Evolutionary conservation across 2,797 vertebrate genomes (phyloP).

Genomic region (Darevskia nairensis): DNA sequence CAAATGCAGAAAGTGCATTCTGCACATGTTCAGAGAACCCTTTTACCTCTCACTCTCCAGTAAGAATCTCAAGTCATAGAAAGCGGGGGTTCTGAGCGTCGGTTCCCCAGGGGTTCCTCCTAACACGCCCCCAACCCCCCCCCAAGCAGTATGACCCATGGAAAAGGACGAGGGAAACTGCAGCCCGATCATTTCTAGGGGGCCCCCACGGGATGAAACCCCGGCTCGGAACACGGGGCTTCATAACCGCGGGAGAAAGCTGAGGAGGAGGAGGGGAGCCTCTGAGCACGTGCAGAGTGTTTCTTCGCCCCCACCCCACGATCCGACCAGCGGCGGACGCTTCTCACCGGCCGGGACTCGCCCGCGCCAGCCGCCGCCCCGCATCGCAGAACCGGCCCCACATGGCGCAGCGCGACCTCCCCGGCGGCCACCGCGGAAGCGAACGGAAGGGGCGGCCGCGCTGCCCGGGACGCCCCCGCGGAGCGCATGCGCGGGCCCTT

Average conservation of each 20-base stretch:
- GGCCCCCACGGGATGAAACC: no score
- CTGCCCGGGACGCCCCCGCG: accelerated
- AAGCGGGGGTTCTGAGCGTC: no score
- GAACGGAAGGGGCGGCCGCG: no score
- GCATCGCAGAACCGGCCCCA: constrained; percentile 54
- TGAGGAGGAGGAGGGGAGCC: no score
- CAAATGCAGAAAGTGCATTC: not conserved
- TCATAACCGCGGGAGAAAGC: not conserved
- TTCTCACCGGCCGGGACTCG: not conserved
- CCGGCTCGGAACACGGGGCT: no score
- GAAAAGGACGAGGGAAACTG: no score
- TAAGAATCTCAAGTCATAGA: not conserved
- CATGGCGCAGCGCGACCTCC: constrained; percentile 41
- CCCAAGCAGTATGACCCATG: not conserved
- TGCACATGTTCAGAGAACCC: not conserved
- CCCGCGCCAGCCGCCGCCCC: constrained; percentile 12
- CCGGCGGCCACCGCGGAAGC: not conserved
- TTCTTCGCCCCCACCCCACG: no score
- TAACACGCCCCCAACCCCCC: not conserved
- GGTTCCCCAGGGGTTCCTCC: no score
- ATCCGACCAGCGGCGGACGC: constrained; percentile 24
- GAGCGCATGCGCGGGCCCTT: not conserved
- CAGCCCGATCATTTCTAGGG: no score
- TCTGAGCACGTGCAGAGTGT: not conserved
- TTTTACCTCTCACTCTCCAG: not conserved